phyloP scores from a whole-genome alignment of 2,888 invertebrate genomes.

The Brachypterus glaber region DNA sequence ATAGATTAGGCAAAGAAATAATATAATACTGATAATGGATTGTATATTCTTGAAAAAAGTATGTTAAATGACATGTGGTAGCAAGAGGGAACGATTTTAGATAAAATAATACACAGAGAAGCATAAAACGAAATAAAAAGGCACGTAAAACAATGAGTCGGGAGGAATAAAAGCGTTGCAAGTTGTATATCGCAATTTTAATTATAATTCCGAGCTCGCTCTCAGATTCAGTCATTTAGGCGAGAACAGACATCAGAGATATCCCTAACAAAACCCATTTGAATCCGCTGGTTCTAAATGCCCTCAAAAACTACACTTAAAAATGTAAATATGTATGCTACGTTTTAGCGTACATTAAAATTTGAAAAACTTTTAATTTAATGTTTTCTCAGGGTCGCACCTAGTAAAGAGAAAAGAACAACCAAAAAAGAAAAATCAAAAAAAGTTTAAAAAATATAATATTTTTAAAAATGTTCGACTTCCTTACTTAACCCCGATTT shows the following conservation, averaged over 20 bases:
- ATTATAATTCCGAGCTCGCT: slow-evolving; percentile 33
- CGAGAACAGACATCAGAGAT: slow-evolving; percentile 35
- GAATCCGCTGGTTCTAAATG: slow-evolving; percentile 25
- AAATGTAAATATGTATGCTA: too few species aligned
- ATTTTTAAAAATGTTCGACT: too few species aligned
- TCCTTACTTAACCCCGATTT: too few species aligned
- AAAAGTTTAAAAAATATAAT: too few species aligned
- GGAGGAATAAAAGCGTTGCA: slow-evolving; percentile 16
- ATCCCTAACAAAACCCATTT: slow-evolving; percentile 36
- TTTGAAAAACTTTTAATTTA: too few species aligned
- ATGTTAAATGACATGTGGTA: not conserved
- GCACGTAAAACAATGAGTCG: not conserved
- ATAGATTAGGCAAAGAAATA: too few species aligned
- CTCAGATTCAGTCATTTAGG: slow-evolving; percentile 36
- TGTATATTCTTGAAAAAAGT: not conserved
- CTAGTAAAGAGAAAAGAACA: too few species aligned
- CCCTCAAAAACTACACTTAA: too few species aligned
- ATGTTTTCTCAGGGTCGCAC: too few species aligned
- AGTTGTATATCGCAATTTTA: slow-evolving; percentile 31
- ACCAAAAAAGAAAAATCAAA: too few species aligned
- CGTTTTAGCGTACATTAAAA: too few species aligned
- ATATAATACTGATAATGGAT: too few species aligned
- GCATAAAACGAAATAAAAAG: not conserved
- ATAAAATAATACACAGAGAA: not conserved
- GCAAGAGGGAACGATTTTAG: not conserved